phyloP scores from a whole-genome alignment of 2,113 vertebrate species.

The Sprattus sprattus region DNA sequence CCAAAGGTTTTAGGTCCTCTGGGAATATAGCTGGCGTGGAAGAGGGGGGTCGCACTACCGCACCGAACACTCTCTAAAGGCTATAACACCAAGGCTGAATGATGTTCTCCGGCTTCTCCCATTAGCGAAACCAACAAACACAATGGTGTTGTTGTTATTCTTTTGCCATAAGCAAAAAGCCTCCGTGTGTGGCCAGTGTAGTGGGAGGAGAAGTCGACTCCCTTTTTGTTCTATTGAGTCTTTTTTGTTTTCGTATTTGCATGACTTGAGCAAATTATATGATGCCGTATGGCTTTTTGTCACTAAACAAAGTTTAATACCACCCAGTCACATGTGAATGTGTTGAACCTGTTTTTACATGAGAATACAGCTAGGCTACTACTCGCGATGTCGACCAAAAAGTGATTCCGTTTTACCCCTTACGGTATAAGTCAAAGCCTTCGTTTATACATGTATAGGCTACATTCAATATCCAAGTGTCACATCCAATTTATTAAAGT shows the following conservation, averaged over 20 bases:
- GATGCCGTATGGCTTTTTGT: slow-evolving; percentile 99
- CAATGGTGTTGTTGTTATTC: slow-evolving; percentile 99
- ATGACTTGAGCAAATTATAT: slow-evolving; percentile 99
- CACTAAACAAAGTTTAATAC: slow-evolving; percentile 94
- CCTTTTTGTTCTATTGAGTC: slow-evolving; percentile 95
- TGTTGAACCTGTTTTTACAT: slow-evolving; percentile 88
- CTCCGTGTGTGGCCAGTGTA: slow-evolving; percentile 99
- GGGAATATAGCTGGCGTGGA: slow-evolving; percentile 72
- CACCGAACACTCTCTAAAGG: slow-evolving; percentile 91
- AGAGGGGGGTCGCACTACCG: slow-evolving; percentile 56
- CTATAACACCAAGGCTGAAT: slow-evolving; percentile 95
- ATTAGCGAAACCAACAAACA: slow-evolving; percentile 99
- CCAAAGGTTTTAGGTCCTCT: slow-evolving; percentile 87
- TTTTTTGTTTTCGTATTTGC: slow-evolving; percentile 87
- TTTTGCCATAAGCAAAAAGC: slow-evolving; percentile 99
- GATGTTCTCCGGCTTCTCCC: slow-evolving; percentile 99
- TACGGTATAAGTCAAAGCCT: no score
- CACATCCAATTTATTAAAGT: no score
- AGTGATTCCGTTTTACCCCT: no score
- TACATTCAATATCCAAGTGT: no score
- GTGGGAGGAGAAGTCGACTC: slow-evolving; percentile 97
- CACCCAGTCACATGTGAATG: slow-evolving; percentile 91
- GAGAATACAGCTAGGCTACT: no score
- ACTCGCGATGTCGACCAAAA: no score
- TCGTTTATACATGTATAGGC: no score